These are phyloP conservation scores for Cheilosia vernalis DNA, from an alignment of 2,888 invertebrate species.

Conservation along the genomic window DNA sequence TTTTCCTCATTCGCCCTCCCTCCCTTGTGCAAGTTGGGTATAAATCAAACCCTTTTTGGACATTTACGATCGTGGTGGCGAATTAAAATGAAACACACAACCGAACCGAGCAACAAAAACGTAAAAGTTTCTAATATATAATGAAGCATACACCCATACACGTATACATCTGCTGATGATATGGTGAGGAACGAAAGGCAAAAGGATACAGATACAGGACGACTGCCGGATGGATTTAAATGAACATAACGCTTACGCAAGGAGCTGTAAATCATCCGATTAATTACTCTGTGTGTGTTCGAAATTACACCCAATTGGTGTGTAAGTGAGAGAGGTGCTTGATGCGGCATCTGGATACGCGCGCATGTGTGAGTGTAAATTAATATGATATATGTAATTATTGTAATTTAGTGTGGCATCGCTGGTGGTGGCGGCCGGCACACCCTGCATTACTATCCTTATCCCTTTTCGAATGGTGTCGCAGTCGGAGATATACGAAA, in stretches of 20 bases:
- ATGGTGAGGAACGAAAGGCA: constrained; percentile 16
- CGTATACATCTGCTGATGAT: background rate
- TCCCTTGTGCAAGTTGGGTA: constrained; percentile 72
- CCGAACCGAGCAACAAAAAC: constrained; percentile 64
- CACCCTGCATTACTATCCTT: constrained; percentile 4
- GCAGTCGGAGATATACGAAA: background rate
- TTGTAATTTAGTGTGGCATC: constrained; percentile 66
- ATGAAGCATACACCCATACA: constrained; percentile 45
- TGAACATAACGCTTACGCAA: constrained; percentile 77
- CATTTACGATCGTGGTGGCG: constrained; percentile 83
- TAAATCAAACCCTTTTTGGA: constrained; percentile 83
- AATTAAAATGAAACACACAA: constrained; percentile 79
- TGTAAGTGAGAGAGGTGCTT: constrained; percentile 11
- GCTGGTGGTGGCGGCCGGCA: constrained; percentile 39
- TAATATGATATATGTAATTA: constrained; percentile 72
- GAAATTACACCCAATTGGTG: constrained; percentile 51
- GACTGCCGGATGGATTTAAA: constrained; percentile 74
- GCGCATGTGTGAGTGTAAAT: constrained; percentile 60
- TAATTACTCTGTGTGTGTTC: constrained; percentile 78
- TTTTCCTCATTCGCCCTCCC: constrained; percentile 41
- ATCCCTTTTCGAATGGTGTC: constrained; percentile 27
- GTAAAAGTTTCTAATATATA: constrained; percentile 69
- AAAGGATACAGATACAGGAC: constrained; percentile 73
- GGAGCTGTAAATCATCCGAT: constrained; percentile 80
- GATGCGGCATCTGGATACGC: constrained; percentile 56